A percentile compares a stretch with the other conserved stretches of the same genome.
Evolutionary conservation across 1,140 invertebrate species (phyloP).

Genomic region (Leptopilina clavipes): DNA sequence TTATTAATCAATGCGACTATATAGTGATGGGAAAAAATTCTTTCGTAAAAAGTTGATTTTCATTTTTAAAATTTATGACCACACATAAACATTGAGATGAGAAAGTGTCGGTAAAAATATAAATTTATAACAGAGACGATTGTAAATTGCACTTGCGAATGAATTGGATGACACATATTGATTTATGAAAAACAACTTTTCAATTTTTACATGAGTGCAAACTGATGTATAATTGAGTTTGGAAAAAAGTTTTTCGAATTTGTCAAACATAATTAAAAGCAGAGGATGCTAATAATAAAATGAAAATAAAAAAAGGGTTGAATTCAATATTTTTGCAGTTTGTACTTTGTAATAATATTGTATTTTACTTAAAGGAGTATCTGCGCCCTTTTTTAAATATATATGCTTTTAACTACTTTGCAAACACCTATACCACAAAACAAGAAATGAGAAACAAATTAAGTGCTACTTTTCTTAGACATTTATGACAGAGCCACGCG

Average conservation of each 20-base stretch:
- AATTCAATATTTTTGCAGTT: no score
- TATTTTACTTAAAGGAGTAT: no score
- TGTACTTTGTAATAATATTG: no score
- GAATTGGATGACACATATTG: neutral
- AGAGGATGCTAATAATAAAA: no score
- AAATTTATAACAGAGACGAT: neutral
- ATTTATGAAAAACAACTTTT: neutral
- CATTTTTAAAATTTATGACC: neutral
- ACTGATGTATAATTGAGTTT: neutral
- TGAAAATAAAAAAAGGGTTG: no score
- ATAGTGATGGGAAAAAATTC: no score
- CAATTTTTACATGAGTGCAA: neutral
- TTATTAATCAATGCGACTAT: neutral
- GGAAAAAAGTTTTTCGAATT: no score
- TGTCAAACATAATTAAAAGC: no score
- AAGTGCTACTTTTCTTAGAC: slow-evolving; percentile 34
- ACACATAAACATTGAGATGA: neutral
- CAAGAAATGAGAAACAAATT: slow-evolving; percentile 28
- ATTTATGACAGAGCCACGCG: slow-evolving; percentile 34
- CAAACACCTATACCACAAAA: slow-evolving; percentile 26
- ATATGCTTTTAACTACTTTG: slow-evolving; percentile 1
- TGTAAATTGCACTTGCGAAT: slow-evolving; percentile 3
- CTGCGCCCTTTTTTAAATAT: no score
- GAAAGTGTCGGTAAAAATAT: neutral
- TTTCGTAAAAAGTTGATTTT: neutral